Percentiles rank a stretch among this genome's conserved stretches.
Evolutionary conservation across 92 coral and sea anemone genomes (phyloP).

Genomic region (Epizoanthus ramosus): DNA sequence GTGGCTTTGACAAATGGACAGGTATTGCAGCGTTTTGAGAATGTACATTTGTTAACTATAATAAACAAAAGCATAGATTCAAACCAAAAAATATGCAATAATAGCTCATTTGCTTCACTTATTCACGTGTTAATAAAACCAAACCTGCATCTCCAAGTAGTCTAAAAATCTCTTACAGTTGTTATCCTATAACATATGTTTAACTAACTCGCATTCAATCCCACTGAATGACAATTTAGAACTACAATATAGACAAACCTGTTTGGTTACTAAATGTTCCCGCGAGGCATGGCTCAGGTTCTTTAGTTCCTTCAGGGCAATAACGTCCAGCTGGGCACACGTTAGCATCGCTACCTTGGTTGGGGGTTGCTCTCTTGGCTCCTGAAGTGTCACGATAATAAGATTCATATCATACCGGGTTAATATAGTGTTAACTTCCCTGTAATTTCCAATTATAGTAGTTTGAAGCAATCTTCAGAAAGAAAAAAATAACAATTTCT

Average conservation of each 20-base stretch:
- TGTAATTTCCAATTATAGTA: too few relatives aligned
- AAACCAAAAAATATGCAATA: too few relatives aligned
- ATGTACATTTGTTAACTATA: too few relatives aligned
- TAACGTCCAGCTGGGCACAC: conserved; percentile 79
- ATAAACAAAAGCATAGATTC: too few relatives aligned
- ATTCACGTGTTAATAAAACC: neutral
- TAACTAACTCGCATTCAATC: neutral
- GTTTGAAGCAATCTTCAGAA: too few relatives aligned
- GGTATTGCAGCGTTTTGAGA: too few relatives aligned
- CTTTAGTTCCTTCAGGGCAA: conserved; percentile 83
- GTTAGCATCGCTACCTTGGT: conserved; percentile 81
- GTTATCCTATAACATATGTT: neutral
- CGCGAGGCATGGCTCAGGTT: conserved; percentile 82
- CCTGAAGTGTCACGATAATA: conserved; percentile 46
- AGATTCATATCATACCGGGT: neutral
- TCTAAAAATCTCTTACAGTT: neutral
- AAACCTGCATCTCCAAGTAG: neutral
- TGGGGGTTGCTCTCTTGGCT: conserved; percentile 88
- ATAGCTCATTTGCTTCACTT: too few relatives aligned
- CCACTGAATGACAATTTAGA: neutral
- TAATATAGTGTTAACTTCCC: neutral
- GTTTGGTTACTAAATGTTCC: conserved; percentile 87
- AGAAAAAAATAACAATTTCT: too few relatives aligned
- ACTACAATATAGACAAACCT: conserved; percentile 51
- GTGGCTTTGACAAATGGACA: too few relatives aligned